Evolutionary conservation across 2,113 vertebrate genomes (phyloP).

Genomic region (cattle (Bos taurus)): DNA sequence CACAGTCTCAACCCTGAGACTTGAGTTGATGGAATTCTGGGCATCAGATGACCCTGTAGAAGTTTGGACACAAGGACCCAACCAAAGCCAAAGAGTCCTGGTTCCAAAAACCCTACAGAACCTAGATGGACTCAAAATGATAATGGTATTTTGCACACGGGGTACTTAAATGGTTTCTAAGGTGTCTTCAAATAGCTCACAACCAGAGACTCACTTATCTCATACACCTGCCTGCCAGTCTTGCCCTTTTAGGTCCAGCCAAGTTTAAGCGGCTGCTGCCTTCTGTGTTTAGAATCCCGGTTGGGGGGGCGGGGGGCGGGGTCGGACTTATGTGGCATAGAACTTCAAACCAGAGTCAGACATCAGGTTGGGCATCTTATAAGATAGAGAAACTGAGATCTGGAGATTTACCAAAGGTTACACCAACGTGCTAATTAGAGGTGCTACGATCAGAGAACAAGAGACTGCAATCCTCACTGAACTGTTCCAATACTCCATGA

Average conservation of each 20-base stretch:
- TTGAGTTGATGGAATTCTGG: background rate
- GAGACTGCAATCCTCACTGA: background rate
- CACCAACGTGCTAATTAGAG: background rate
- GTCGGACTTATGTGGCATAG: background rate
- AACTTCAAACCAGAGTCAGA: background rate
- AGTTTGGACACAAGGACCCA: background rate
- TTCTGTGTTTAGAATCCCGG: background rate
- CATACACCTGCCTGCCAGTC: background rate
- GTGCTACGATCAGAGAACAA: fast-evolving
- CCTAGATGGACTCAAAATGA: background rate
- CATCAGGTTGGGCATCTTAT: background rate
- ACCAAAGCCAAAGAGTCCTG: background rate
- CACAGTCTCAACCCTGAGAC: background rate
- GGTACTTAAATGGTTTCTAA: background rate
- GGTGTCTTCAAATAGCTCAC: background rate
- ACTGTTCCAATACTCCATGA: background rate
- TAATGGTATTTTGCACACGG: background rate
- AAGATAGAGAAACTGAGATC: background rate
- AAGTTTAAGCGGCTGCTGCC: background rate
- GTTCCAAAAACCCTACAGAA: background rate
- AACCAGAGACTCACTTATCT: background rate
- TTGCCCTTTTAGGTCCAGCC: background rate
- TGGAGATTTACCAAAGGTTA: background rate
- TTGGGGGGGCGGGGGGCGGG: fast-evolving
- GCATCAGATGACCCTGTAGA: background rate